Conservation (phyloP, 2,888 invertebrate genomes). For the Notodonta ziczac region DNA sequence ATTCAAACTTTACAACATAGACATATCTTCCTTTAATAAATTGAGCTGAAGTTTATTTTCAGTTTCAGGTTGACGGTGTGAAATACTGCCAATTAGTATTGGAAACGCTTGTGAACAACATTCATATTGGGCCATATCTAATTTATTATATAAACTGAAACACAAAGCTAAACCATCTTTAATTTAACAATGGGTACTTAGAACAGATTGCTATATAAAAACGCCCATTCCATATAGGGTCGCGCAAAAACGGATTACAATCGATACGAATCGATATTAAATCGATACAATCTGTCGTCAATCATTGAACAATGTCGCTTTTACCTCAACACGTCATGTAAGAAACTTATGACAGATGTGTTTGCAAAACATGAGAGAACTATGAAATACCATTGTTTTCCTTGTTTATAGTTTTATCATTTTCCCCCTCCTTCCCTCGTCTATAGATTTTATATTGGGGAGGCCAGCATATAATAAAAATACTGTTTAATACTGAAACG, state of each 20-base stretch:
- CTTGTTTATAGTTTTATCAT: no score
- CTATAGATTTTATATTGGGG: no score
- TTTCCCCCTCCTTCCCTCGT: no score
- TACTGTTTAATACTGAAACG: no score
- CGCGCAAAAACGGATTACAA: background rate
- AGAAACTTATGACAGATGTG: slow-evolving; percentile 7
- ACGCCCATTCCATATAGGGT: background rate
- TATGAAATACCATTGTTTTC: background rate
- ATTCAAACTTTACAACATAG: no score
- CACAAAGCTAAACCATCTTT: background rate
- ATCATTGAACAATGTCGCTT: slow-evolving; percentile 10
- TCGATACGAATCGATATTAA: slow-evolving; percentile 3
- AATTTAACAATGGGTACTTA: slow-evolving; percentile 1
- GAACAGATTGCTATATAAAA: background rate
- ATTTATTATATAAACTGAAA: background rate
- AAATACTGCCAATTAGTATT: no score
- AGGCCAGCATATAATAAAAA: no score
- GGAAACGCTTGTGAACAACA: no score
- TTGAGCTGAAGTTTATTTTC: no score
- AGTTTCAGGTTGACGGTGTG: no score
- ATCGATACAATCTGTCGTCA: slow-evolving; percentile 13
- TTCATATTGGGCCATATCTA: no score
- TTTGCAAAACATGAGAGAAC: slow-evolving; percentile 10
- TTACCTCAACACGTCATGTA: slow-evolving; percentile 7
- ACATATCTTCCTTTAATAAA: no score